phyloP scores from a whole-genome alignment of 2,113 vertebrate species.

The Semnornis frantzii region DNA sequence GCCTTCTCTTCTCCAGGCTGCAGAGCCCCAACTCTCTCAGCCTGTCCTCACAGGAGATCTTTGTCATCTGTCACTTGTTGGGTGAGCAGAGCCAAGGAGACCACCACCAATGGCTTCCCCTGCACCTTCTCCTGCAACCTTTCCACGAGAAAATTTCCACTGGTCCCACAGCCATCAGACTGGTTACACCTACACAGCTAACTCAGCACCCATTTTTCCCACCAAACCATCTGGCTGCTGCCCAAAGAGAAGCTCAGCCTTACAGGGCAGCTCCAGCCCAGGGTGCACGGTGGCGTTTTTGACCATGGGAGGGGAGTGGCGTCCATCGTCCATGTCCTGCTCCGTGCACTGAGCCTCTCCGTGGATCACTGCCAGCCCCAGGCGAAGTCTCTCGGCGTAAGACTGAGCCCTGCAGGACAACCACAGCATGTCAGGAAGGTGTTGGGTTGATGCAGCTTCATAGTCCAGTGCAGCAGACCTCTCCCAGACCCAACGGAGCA shows the following conservation, averaged over 20 bases:
- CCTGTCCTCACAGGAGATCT: not conserved
- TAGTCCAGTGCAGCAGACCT: not conserved
- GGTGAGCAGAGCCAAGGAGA: not conserved
- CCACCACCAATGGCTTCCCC: not conserved
- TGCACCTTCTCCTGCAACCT: not conserved
- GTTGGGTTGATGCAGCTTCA: not conserved
- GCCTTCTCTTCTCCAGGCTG: no score
- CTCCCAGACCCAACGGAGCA: not conserved
- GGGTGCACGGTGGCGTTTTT: conserved; percentile 92
- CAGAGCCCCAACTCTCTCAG: no score
- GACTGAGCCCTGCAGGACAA: conserved; percentile 88
- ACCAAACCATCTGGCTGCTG: not conserved
- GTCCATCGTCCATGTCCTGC: conserved; percentile 96
- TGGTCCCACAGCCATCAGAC: not conserved
- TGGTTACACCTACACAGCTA: not conserved
- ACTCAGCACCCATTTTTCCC: not conserved
- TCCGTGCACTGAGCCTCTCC: conserved; percentile 96
- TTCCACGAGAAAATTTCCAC: not conserved
- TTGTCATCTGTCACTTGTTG: not conserved
- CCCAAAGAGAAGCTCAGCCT: conserved; percentile 58
- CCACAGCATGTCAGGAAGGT: not conserved
- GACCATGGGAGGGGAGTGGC: conserved; percentile 93
- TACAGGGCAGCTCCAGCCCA: conserved; percentile 93
- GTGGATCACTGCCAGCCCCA: conserved; percentile 95
- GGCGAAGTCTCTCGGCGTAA: conserved; percentile 91